Evolutionary conservation across 2,797 vertebrate genomes (phyloP), one percentile per base, ranked within the genome.

Genomic region (Carapus acus): DNA sequence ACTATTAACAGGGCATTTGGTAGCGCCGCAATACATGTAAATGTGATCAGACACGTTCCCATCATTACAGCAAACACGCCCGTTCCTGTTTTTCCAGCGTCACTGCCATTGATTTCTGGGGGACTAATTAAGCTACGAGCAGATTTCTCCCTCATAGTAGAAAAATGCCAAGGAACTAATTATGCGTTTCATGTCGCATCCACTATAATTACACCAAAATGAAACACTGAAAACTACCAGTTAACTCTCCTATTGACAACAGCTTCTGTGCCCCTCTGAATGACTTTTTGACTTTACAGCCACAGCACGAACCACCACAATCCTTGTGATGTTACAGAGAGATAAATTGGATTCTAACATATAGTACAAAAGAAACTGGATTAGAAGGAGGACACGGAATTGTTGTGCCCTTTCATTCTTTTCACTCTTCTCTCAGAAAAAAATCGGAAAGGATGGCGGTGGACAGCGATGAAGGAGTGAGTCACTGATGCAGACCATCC

Each of bases 121-220:
- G 74, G 69, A 73, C 74, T 83, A 84, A 85, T 86, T 81, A 85
- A 76, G 68, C 71, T 62, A 56, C 41, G 61, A 71, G 58, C 52
- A 75, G 68, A 79, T 69, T 74, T 62, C 42, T 78, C 76, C 73
- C 68, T 58, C 7, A 45, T 54, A 67, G 67, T 62, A 58, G 54
- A 36, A 54, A 79, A 80, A 81, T 71, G 76, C 71, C 78, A 82
- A 4, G 69, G 74, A 81, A 82, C 78, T 84, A 81, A 86, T 85
- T 84, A 84, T 78, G 71, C 33, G 57, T 77, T 76, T 80, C 74
- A 77, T 80, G 76, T 83, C 71, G 82, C 76, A 70, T 75, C 71
- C 64, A 58, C 71, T 80, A 75, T 85, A 83, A 86, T 82, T 79
- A 76, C 57, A 69, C 56, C 19, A 27, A 27, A 83, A 84, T 58